Evolutionary conservation across 2,797 vertebrate species (phyloP), one percentile per base, ranked within the genome.

Genomic region (Coregonus sp.): DNA sequence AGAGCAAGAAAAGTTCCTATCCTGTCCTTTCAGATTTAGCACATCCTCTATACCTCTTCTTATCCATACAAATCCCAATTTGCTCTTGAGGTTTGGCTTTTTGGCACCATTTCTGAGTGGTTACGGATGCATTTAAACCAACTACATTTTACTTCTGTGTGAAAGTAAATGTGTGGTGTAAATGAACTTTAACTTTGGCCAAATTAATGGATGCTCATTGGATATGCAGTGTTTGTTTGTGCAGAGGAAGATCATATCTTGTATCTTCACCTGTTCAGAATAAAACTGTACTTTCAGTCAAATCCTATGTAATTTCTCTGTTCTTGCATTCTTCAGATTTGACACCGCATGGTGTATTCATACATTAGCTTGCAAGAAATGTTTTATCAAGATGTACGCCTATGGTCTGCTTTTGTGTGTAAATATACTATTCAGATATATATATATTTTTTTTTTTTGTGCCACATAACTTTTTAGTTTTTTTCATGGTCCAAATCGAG

Each of bases 231-330:
- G 80, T 88, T 80, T 87, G 82, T 85, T 11, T 47, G 75, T 79
- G 83, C 81, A 84, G 82, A 84, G 84, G 83, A 88, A 85, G 73
- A 84, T 86, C 66, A 67, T 81, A 73, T 78, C 70, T 80, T 65
- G 78, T 79, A 89, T 89, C 75, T 88, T 88, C 77, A 86, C 59
- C 80, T 88, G 86, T 87, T 85, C 69, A 82, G 81, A 89, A 83
- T 81, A 75, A 85, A 90, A 77, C 75, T 82, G 79, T 82, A 81
- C 77, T 81, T 78, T 83, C 33, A 86, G 15, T 11, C 78, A 82
- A 80, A 86, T 80, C 73, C 66, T 25, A 25, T 25, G 25, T 25
- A 25, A 25, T 25, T 25, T 25, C 25, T 25, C 25, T 25, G 25
- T 1, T 25, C 25, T 25, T 25, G 25, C 25, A 25, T 25, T 25